A percentile compares a stretch with the other conserved stretches of the same genome.
phyloP scores from a whole-genome alignment of 2,113 vertebrate genomes.

The Crotalus helleri region DNA sequence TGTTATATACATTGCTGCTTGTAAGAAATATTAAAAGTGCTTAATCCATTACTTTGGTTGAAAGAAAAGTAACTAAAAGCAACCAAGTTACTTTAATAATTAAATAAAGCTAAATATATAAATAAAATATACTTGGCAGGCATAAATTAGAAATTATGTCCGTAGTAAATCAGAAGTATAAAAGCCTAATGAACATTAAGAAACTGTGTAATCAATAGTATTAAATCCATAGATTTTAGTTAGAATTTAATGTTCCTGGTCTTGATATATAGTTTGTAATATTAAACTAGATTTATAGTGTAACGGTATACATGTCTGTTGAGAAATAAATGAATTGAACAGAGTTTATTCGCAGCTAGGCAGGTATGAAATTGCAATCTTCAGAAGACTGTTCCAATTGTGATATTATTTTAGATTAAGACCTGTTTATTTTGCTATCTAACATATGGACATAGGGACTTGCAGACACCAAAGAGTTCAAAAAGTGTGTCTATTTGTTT shows the following conservation, averaged over 20 bases:
- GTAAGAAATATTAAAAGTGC: background rate
- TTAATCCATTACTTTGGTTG: conserved; percentile 26
- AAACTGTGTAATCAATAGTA: background rate
- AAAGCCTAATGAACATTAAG: background rate
- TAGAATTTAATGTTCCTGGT: background rate
- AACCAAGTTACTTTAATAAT: conserved; percentile 8
- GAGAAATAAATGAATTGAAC: background rate
- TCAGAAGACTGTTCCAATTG: background rate
- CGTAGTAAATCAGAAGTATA: background rate
- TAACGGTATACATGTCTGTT: background rate
- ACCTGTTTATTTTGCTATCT: background rate
- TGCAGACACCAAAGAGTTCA: background rate
- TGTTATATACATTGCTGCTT: background rate
- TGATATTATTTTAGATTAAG: background rate
- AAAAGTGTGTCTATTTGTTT: background rate
- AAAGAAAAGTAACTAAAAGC: conserved; percentile 4
- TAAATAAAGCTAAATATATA: background rate
- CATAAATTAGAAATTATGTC: background rate
- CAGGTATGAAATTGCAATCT: background rate
- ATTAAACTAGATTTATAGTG: background rate
- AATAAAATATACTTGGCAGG: background rate
- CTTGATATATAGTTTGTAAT: background rate
- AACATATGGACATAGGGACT: background rate
- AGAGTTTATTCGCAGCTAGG: background rate
- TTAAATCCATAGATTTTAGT: background rate